A percentile compares a stretch with the other conserved stretches of the same genome.
phyloP scores from a whole-genome alignment of 2,113 vertebrate species.

The Burhinus bistriatus region DNA sequence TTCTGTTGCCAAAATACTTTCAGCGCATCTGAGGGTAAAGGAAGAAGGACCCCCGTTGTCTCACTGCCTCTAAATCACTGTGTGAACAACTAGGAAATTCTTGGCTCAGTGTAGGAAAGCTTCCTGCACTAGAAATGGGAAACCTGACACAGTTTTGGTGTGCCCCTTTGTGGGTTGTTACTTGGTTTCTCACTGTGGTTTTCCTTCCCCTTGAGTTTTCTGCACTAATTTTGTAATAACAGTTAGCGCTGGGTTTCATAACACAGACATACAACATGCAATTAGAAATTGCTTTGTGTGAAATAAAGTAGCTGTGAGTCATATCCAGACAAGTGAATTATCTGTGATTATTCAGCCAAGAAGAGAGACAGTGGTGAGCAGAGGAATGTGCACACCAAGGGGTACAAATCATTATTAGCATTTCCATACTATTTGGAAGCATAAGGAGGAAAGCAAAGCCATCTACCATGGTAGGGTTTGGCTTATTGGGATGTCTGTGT shows the following conservation, averaged over 20 bases:
- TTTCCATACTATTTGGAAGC: not conserved
- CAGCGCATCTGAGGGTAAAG: not conserved
- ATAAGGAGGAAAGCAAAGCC: not conserved
- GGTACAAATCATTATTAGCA: not conserved
- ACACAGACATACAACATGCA: constrained; percentile 58
- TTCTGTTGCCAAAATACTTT: not conserved
- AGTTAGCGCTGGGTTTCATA: constrained; percentile 24
- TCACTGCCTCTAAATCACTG: not conserved
- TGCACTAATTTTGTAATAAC: constrained; percentile 63
- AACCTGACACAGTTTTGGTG: not conserved
- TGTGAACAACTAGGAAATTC: not conserved
- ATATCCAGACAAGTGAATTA: constrained; percentile 64
- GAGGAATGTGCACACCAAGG: not conserved
- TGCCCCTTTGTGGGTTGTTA: not conserved
- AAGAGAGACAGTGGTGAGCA: constrained; percentile 21
- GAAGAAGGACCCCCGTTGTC: not conserved
- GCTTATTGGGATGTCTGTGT: not conserved
- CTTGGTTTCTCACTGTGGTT: not conserved
- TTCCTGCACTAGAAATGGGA: not conserved
- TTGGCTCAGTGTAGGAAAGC: not conserved
- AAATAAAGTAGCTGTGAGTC: constrained; percentile 64
- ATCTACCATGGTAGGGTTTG: not conserved
- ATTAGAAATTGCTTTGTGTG: constrained; percentile 60
- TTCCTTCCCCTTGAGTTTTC: constrained; percentile 28
- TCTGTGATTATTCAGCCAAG: constrained; percentile 55